Evolutionary conservation across 2,797 vertebrate species (phyloP), one percentile per base, ranked within the genome.

Genomic region (Peromyscus melanophrys): DNA sequence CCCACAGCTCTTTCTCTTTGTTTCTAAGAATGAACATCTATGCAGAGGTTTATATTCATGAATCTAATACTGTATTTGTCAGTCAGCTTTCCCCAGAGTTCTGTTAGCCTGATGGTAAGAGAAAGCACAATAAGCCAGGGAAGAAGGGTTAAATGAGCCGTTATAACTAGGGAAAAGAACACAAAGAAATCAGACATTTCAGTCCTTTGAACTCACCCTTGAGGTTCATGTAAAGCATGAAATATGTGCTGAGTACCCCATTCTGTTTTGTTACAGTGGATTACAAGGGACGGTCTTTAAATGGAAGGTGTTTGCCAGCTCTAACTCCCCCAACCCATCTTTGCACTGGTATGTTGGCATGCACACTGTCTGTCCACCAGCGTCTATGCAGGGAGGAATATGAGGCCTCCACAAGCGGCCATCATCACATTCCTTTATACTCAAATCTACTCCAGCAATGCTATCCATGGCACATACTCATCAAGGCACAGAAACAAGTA

Each of bases 31-130:
- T 34, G 40, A 4, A 5, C 12, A 7, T 21, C 57, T 27, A 90
- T 34, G 23, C 23, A 69, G 73, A 76, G 61, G 87, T 81, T 93
- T 85, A 77, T 89, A 73, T 82, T 85, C 65, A 65, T 34, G 27
- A 52, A 61, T 37, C 57, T 17, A 57, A 37, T 69, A 14, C 46
- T 81, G 3, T 63, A 73, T 55, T 84, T 93, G n/a, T 34, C 82
- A 61, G 11, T 94, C 95, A 94, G 17, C 6, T 76, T 61, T 76
- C 57, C 9, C 40, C 37, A 84, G 13, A 89, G 1, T 71, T 94
- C 31, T 78, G n/a, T 59, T 77, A 89, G 71, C 43, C 17, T 63
- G 16, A 17, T 49, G 76, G 90, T 61, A 75, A 92, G 16, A 27
- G 9, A 93, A 55, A 9, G 12, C 7, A 1, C 40, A 61, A 34